phyloP scores from a whole-genome alignment of 2,888 invertebrate genomes.

The Rutpela maculata region DNA sequence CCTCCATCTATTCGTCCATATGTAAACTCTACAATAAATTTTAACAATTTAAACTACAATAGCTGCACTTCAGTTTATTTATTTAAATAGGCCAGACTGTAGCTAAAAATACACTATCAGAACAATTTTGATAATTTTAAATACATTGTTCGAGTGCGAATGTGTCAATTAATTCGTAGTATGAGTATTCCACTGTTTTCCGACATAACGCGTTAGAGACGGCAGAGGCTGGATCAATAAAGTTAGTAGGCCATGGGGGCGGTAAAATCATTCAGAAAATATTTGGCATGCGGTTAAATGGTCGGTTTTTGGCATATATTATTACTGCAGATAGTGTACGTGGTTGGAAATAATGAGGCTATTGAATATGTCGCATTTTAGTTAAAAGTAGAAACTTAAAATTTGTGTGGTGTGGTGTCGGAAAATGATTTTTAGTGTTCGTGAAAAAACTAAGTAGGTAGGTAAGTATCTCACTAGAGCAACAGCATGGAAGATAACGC shows the following conservation, averaged over 20 bases:
- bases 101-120: conserved; percentile 23
- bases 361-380: not conserved
- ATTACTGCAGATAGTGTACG: not conserved
- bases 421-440: conserved; percentile 4
- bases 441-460: not conserved
- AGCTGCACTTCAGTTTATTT: not conserved
- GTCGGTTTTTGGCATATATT: conserved; percentile 36
- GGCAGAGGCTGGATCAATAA: conserved; percentile 57
- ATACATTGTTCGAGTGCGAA: conserved; percentile 4
- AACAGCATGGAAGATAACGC: not conserved
- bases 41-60: conserved; percentile 8
- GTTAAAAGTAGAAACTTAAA: not conserved
- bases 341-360: not conserved
- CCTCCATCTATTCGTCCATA: conserved; percentile 7
- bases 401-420: conserved; percentile 9
- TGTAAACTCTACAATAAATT: not conserved
- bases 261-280: conserved; percentile 49
- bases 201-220: conserved; percentile 1
- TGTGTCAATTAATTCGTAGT: not conserved
- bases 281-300: conserved; percentile 42
- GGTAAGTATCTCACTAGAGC: conserved; percentile 17
- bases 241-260: conserved; percentile 60
- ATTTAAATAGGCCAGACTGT: conserved; percentile 23
- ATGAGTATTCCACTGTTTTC: conserved; percentile 15
- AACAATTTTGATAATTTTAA: not conserved